These are phyloP conservation scores for Nipponacmea schrenckii DNA, from an alignment of 2,888 invertebrate species.

Conservation along the genomic window DNA sequence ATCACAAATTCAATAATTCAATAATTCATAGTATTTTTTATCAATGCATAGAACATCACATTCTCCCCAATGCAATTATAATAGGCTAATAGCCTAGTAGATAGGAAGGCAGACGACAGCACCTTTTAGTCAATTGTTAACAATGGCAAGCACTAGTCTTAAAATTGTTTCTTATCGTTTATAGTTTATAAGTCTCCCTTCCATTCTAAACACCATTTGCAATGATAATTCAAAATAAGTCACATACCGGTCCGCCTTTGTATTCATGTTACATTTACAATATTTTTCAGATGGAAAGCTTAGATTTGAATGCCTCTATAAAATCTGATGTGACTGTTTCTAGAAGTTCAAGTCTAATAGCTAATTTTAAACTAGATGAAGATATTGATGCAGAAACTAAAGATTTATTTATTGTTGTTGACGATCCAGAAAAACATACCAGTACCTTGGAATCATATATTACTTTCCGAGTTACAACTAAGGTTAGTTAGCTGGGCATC, in stretches of 20 bases:
- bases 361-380: slow-evolving; percentile 59
- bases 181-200: neutral
- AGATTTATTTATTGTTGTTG: slow-evolving; percentile 77
- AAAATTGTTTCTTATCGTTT: no score
- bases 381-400: slow-evolving; percentile 57
- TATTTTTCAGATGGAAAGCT: slow-evolving; percentile 55
- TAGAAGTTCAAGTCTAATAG: slow-evolving; percentile 59
- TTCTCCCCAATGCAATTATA: no score
- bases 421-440: slow-evolving; percentile 79
- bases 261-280: slow-evolving; percentile 7
- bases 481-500: slow-evolving; percentile 67
- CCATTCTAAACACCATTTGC: no score
- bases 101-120: no score
- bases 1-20: no score
- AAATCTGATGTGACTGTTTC: slow-evolving; percentile 57
- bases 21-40: no score
- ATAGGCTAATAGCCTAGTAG: no score
- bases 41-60: no score
- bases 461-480: slow-evolving; percentile 77
- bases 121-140: no score
- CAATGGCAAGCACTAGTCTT: no score
- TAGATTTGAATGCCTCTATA: slow-evolving; percentile 59
- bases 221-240: neutral
- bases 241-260: no score
- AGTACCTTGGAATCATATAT: slow-evolving; percentile 79